Evolutionary conservation across 2,888 invertebrate genomes (phyloP).

Genomic region (Drosophila melanosoma): DNA sequence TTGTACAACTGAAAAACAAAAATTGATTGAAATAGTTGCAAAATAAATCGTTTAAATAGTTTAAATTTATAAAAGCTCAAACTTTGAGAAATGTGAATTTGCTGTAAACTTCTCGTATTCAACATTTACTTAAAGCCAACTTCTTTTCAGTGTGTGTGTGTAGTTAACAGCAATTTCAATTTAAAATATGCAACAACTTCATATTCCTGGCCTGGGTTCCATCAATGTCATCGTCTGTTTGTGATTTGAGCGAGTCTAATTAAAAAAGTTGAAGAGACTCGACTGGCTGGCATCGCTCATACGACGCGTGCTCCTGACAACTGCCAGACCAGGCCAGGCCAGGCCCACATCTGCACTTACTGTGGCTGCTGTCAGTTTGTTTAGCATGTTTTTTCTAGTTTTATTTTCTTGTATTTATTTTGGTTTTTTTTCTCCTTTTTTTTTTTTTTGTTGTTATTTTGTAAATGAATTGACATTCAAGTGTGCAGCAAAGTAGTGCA

Average conservation of each 20-base stretch:
- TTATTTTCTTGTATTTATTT: constrained; percentile 2
- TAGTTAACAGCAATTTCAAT: background rate
- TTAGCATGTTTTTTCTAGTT: background rate
- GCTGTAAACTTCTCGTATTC: background rate
- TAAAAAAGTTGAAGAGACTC: constrained; percentile 70
- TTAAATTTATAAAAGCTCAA: background rate
- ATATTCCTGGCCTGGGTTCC: constrained; percentile 8
- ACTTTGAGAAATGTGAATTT: background rate
- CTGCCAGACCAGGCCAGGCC: too few relatives aligned
- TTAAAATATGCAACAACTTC: background rate
- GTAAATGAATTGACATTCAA: constrained; percentile 71
- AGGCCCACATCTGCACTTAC: constrained; percentile 6
- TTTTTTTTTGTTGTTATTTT: constrained; percentile 9
- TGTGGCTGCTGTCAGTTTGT: constrained; percentile 38
- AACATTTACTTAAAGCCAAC: background rate
- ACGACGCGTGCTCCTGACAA: constrained; percentile 57
- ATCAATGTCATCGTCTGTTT: constrained; percentile 59
- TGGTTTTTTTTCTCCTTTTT: background rate
- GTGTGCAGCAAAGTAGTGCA: constrained; percentile 57
- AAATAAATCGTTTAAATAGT: background rate
- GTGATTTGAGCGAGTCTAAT: constrained; percentile 62
- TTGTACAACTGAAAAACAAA: background rate
- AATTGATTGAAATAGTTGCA: background rate
- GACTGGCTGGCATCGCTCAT: constrained; percentile 57
- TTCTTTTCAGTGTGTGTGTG: background rate